phyloP scores from a whole-genome alignment of 2,797 vertebrate species.

The Labeo calbasu region DNA sequence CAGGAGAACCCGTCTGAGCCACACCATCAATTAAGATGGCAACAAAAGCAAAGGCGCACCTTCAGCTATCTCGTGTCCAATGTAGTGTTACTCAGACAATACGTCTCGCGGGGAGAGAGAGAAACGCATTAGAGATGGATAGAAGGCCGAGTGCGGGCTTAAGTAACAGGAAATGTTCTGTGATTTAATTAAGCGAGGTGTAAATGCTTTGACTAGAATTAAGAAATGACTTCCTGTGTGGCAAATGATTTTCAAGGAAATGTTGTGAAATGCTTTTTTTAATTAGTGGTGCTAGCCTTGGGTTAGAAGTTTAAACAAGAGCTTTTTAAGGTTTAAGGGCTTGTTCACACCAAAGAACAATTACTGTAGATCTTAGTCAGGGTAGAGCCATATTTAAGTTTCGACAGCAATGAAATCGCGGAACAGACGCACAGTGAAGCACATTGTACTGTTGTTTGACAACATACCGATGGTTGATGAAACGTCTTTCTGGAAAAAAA shows the following conservation, averaged over 20 bases:
- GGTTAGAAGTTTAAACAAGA: slow-evolving; percentile 4
- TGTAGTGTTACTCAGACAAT: slow-evolving; percentile 74
- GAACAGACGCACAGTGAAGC: background rate
- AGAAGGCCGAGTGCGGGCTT: slow-evolving; percentile 30
- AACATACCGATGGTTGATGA: background rate
- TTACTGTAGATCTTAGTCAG: background rate
- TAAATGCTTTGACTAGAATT: slow-evolving; percentile 47
- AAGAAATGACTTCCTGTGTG: slow-evolving; percentile 17
- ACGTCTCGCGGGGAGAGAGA: slow-evolving; percentile 59
- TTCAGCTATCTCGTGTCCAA: slow-evolving; percentile 71
- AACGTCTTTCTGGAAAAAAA: background rate
- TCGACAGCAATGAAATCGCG: background rate
- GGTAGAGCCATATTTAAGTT: background rate
- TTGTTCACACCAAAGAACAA: background rate
- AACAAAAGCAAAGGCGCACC: slow-evolving; percentile 70
- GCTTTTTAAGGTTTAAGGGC: background rate
- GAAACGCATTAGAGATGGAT: slow-evolving; percentile 54
- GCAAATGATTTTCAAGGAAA: background rate
- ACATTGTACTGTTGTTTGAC: background rate
- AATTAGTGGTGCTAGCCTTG: background rate
- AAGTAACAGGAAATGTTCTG: slow-evolving; percentile 48
- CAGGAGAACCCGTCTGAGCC: slow-evolving; percentile 60
- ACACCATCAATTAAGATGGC: slow-evolving; percentile 65
- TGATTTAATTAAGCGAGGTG: slow-evolving; percentile 47
- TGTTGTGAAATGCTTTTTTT: background rate